Conservation (phyloP, 2,888 invertebrate species). For the Limnephilus rhombicus region DNA sequence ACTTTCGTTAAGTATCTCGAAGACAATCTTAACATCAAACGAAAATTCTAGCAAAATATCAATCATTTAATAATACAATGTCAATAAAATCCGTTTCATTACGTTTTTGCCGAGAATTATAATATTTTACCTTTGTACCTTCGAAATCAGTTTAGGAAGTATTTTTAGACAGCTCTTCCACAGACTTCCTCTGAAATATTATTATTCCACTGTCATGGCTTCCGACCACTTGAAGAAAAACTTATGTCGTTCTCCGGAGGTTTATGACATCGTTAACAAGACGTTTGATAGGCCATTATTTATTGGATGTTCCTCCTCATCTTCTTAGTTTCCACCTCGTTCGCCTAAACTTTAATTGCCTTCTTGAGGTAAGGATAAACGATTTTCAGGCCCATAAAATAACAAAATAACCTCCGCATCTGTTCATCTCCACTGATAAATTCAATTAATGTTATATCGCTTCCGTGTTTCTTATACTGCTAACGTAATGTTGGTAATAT, state of each 20-base stretch:
- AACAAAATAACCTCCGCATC: background rate
- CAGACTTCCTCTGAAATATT: background rate
- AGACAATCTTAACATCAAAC: background rate
- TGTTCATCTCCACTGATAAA: background rate
- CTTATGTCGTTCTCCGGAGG: slow-evolving; percentile 30
- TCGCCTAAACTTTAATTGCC: slow-evolving; percentile 34
- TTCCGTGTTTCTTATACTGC: background rate
- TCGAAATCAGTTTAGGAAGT: background rate
- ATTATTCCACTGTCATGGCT: background rate
- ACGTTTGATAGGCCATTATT: slow-evolving; percentile 42
- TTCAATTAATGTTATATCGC: background rate
- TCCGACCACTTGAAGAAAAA: slow-evolving; percentile 29
- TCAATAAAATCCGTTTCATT: background rate
- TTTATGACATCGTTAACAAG: slow-evolving; percentile 45
- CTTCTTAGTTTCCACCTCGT: background rate
- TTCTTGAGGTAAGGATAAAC: background rate
- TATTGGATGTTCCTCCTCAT: slow-evolving; percentile 13
- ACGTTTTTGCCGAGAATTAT: background rate
- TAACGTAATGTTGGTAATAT: background rate
- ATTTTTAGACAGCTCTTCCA: background rate
- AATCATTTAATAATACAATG: background rate
- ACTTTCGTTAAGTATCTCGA: background rate
- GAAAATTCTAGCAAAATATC: background rate
- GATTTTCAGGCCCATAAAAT: background rate
- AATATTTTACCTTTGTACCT: background rate